These are phyloP conservation scores for Cheilosia pagana DNA, from an alignment of 2,888 invertebrate genomes.

Conservation along the genomic window DNA sequence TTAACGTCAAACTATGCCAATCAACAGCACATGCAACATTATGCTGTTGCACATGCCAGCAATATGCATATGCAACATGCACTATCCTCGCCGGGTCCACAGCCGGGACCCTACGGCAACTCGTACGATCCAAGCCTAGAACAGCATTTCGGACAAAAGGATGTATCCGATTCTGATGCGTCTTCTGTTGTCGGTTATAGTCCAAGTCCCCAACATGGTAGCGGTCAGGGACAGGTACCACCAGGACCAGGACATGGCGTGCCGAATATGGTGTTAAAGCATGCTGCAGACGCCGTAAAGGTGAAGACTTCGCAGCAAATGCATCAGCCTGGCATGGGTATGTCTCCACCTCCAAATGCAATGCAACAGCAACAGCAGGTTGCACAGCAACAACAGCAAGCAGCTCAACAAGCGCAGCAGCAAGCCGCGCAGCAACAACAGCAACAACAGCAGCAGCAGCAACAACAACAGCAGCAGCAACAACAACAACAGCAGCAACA, in stretches of 20 bases:
- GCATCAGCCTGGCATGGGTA: slow-evolving; percentile 82
- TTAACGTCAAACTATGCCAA: slow-evolving; percentile 76
- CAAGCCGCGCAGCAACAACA: slow-evolving; percentile 82
- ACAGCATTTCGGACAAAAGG: slow-evolving; percentile 82
- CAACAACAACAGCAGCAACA: slow-evolving; percentile 65
- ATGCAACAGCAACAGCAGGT: slow-evolving; percentile 78
- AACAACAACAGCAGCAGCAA: slow-evolving; percentile 73
- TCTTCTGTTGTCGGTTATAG: slow-evolving; percentile 83
- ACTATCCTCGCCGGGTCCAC: slow-evolving; percentile 82
- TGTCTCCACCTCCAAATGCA: slow-evolving; percentile 82
- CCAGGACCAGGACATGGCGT: slow-evolving; percentile 78
- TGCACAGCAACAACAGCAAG: slow-evolving; percentile 61
- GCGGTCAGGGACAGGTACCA: slow-evolving; percentile 78
- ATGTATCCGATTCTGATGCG: slow-evolving; percentile 71
- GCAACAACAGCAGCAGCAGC: slow-evolving; percentile 81
- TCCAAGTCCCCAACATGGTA: slow-evolving; percentile 84
- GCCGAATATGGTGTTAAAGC: slow-evolving; percentile 82
- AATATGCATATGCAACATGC: slow-evolving; percentile 82
- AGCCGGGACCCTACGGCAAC: slow-evolving; percentile 80
- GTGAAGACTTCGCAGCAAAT: slow-evolving; percentile 85
- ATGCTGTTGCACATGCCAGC: slow-evolving; percentile 79
- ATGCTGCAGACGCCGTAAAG: slow-evolving; percentile 81
- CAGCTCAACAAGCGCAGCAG: slow-evolving; percentile 43
- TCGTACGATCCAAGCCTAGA: slow-evolving; percentile 84
- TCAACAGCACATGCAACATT: slow-evolving; percentile 80